Base-by-base conservation (phyloP, 1,140 invertebrate genomes). In the Euborellia annulipes region DNA sequence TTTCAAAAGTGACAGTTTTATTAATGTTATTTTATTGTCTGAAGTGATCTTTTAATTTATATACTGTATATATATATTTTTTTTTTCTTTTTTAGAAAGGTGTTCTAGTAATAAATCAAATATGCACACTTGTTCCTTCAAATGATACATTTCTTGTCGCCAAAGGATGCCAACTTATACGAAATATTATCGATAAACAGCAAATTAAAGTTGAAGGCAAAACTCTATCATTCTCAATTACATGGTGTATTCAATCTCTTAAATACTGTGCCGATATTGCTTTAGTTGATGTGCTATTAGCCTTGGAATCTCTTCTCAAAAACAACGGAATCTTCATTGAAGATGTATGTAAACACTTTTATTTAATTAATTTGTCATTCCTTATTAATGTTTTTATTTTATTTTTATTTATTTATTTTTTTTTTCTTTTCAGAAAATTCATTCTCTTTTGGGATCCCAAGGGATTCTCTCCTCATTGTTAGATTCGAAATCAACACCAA, bases 111-210 rank as follows among this genome's bases (percentile, higher is more conserved):
- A 51, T 69, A 36, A 60, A 66, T 42, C 62, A 65, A 50, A 62
- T 67, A 34, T 67, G 65, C 40, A 50, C 32, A 0, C 50, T 59
- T 14, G 54, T 67, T 21, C 53, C 58, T 45, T 58, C 61, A 3
- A 56, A 50, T 27, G 66, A 71, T 51, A 52, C 52, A 14, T 46
- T 50, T 43, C 50, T 70, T 41, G 58, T 68, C 4, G 57, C 58
- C 51, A 64, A 63, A 52, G 58, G 55, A 48, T 66, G 62, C 43
- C 58, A 62, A 52, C 59, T 70, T 50, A 49, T 70, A 47, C 47
- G 45, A 6, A 63, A 61, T 55, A 38, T 69, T 39, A 52, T 64
- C 7, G 19, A 7, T 2, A 60, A 57, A 50, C 55, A 56, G 45
- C 54, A 61, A 41, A 41, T 62, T 3, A 40, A 44, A 17, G 42